Evolutionary conservation across 30 jellyfish, hydroid and myxozoan genomes (phyloP), one percentile per base, ranked within the genome.

Genomic region (Turritopsis rubra): DNA sequence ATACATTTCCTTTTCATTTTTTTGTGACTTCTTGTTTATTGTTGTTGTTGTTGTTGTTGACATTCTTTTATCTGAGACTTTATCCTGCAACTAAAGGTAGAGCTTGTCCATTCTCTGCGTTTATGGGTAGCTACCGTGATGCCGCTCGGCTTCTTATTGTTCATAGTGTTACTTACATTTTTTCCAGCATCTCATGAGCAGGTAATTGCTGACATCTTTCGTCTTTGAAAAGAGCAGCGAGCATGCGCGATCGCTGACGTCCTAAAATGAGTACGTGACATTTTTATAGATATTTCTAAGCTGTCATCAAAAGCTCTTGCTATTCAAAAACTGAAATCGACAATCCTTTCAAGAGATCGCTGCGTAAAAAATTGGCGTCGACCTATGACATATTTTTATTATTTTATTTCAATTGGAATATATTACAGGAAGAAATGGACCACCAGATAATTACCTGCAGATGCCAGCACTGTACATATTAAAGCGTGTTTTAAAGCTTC

Each of bases 201-300:
- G 97, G 97, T 52, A 90, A 52, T 19, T 90, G 97, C 85, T 90
- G 97, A 66, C 97, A 90, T 52, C 97, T 71, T 52, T 90, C 97
- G 54, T 90, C 97, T 75, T 90, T 90, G 78, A 90, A 90, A 17
- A 90, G 84, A 1, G 95, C 86, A 7, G 97, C 97, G 0, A 90
- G 89, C 97, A 90, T 90, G 52, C 97, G 88, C 19, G 97, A 90
- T 53, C 97, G 82, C 70, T 90, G 97, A 83, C 84, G 88, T 71
- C 97, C 95, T 86, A 25, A 53, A 85, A 80, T 18, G 8, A 29
- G 9, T 29, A 82, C 73, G 73, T 23, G 60, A 27, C 0, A 81
- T 25, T 22, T 17, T 21, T 18, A 81, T 18, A 4, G 28, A 81
- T 17, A 19, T 0, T 17, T 17, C 52, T 60, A 18, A 18, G 19